Conservation (phyloP, 2,797 vertebrate species). For the Trachurus trachurus region DNA sequence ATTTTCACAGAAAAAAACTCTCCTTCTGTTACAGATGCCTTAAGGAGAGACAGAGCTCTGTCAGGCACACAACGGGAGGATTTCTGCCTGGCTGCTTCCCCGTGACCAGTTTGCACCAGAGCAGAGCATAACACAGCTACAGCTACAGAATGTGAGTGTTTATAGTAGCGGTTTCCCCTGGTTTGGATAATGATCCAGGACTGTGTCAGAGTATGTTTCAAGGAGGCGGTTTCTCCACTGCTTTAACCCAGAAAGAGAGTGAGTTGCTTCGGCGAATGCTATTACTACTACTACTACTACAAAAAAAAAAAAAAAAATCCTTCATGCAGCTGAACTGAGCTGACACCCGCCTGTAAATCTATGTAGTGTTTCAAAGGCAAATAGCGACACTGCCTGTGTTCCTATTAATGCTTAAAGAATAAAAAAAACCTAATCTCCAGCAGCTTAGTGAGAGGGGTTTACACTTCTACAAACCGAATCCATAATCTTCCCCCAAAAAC, state of each 20-base stretch:
- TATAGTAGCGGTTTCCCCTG: constrained; percentile 51
- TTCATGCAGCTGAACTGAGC: constrained; percentile 22
- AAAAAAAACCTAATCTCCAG: constrained; percentile 52
- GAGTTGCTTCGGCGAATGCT: constrained; percentile 12
- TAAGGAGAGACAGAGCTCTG: constrained; percentile 51
- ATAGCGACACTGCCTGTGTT: constrained; percentile 38
- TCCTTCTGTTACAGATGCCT: constrained; percentile 26
- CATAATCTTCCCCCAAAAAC: constrained; percentile 57
- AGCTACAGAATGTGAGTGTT: constrained; percentile 60
- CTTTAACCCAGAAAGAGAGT: constrained; percentile 27
- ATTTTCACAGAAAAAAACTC: constrained; percentile 57
- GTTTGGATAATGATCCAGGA: constrained; percentile 53
- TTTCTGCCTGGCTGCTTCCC: constrained; percentile 64
- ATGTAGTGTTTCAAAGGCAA: constrained; percentile 36
- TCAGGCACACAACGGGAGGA: constrained; percentile 45
- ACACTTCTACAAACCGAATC: constrained; percentile 55
- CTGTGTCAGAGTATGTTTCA: constrained; percentile 37
- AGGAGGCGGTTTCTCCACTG: constrained; percentile 36
- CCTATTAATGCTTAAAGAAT: constrained; percentile 59
- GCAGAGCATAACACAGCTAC: constrained; percentile 38
- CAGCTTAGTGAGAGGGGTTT: constrained; percentile 67
- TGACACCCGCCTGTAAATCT: constrained; percentile 42
- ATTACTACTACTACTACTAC: not conserved
- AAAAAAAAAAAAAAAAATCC: constrained; percentile 6
- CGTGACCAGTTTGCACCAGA: constrained; percentile 67